These are phyloP conservation scores for Cynopterus sphinx DNA, from an alignment of 2,797 vertebrate genomes.

Conservation along the genomic window DNA sequence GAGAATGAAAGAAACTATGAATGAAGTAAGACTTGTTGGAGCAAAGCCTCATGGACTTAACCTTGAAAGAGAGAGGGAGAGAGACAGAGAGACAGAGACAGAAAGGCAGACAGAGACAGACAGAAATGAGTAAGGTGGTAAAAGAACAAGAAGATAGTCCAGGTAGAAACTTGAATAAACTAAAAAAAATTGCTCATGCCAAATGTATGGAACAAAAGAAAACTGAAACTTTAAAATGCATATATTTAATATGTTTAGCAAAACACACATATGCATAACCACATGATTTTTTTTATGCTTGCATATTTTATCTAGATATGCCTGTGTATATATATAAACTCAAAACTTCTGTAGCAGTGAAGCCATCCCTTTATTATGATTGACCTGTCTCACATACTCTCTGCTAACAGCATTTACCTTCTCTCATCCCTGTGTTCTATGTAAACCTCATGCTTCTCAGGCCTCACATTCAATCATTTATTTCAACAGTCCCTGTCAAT, in stretches of 20 bases:
- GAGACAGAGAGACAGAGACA: no score
- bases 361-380: background rate
- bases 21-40: background rate
- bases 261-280: background rate
- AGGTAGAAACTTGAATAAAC: background rate
- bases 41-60: background rate
- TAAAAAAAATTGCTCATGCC: background rate
- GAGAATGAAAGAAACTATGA: background rate
- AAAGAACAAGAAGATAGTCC: background rate
- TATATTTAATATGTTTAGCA: background rate
- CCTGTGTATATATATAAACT: background rate
- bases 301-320: background rate
- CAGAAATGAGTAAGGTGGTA: background rate
- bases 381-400: background rate
- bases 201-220: background rate
- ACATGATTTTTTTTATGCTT: background rate
- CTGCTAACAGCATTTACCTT: background rate
- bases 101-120: background rate
- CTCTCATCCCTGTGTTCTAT: background rate
- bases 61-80: background rate
- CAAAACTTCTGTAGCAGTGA: background rate
- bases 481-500: slow-evolving; percentile 4
- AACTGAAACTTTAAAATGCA: background rate
- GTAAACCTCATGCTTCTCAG: background rate
- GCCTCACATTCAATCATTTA: slow-evolving; percentile 12